A percentile compares a stretch with the other conserved stretches of the same genome.
phyloP scores from a whole-genome alignment of 2,113 vertebrate genomes.

The Australoheros scitulus region DNA sequence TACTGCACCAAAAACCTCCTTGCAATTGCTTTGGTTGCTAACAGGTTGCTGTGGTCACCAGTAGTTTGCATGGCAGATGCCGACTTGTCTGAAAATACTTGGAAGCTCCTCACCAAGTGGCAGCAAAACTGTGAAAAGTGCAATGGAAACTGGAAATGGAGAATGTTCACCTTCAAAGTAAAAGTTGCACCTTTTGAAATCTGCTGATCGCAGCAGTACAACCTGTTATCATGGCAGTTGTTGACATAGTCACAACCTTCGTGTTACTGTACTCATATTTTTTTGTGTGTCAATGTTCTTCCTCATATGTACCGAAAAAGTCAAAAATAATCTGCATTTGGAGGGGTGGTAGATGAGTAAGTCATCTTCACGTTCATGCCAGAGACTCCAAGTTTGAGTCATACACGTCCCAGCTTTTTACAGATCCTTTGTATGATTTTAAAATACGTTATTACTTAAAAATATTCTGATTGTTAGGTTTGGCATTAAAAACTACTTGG shows the following conservation, averaged over 20 bases:
- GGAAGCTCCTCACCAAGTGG: too few species aligned
- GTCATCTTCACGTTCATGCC: accelerated
- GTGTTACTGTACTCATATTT: accelerated
- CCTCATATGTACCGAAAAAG: not conserved
- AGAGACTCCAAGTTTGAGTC: not conserved
- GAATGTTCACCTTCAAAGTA: not conserved
- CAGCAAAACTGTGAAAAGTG: not conserved
- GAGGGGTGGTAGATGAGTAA: not conserved
- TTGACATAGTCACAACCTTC: not conserved
- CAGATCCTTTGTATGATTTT: not conserved
- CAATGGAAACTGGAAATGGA: not conserved
- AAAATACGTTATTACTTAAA: not conserved
- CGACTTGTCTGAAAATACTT: too few species aligned
- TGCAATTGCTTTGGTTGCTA: not conserved
- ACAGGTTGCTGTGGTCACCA: not conserved
- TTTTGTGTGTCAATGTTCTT: not conserved
- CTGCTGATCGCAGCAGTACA: not conserved
- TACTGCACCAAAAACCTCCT: not conserved
- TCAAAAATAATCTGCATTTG: not conserved
- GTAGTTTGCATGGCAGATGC: not conserved
- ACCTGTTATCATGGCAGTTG: not conserved
- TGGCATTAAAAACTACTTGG: too few species aligned
- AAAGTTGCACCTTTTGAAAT: not conserved
- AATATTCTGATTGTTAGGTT: not conserved
- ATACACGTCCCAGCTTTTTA: not conserved